phyloP scores from a whole-genome alignment of 1,140 invertebrate species.

The Leptinotarsa texana region DNA sequence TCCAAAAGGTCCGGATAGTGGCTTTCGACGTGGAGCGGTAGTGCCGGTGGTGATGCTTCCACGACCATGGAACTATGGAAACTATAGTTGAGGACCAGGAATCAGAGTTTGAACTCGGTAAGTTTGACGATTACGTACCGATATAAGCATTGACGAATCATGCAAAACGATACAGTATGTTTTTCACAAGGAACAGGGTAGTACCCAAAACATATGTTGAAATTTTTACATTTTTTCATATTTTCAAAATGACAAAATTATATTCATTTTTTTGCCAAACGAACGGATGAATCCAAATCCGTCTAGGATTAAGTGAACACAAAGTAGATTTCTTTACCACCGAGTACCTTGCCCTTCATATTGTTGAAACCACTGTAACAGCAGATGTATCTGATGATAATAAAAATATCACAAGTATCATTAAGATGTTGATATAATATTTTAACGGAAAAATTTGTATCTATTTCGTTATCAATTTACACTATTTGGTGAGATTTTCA shows the following conservation, averaged over 20 bases:
- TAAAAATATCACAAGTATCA: too few species aligned
- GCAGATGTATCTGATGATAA: too few species aligned
- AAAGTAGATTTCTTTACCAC: too few species aligned
- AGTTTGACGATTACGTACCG: constrained; percentile 37
- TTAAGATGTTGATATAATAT: too few species aligned
- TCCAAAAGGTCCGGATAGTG: constrained; percentile 1
- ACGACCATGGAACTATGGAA: constrained; percentile 61
- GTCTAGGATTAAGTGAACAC: too few species aligned
- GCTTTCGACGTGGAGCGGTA: constrained; percentile 41
- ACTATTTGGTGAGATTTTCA: too few species aligned
- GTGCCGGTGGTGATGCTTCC: constrained; percentile 43
- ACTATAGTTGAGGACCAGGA: constrained; percentile 68
- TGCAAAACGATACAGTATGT: neutral
- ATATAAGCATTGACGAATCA: neutral
- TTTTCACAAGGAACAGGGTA: neutral
- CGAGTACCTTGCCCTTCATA: too few species aligned
- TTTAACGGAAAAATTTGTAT: too few species aligned
- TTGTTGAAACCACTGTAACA: too few species aligned
- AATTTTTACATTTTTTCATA: too few species aligned
- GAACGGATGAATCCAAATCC: neutral
- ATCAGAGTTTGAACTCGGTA: constrained; percentile 68
- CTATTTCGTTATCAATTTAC: too few species aligned
- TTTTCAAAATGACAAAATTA: neutral
- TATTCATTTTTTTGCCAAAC: neutral
- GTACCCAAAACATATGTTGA: neutral